Base-by-base conservation (phyloP, 2,888 invertebrate genomes). In the Melangyna quadrimaculata region DNA sequence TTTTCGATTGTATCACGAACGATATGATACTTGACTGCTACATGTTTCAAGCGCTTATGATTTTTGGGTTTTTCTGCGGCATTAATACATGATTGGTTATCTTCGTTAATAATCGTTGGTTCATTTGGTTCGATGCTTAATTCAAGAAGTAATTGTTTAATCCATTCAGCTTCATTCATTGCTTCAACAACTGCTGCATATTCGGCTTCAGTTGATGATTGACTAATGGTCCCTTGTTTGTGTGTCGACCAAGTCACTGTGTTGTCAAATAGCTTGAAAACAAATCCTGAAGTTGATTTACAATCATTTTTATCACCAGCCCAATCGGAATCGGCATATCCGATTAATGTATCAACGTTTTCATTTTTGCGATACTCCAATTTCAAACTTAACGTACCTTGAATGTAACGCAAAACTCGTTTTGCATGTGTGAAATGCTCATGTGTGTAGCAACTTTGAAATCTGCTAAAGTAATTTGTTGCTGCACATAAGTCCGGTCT, bases 171-270 rank as follows among this genome's bases (percentile, higher is more conserved):
- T 67, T 84, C 84, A 65, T 71, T 71, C 53, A 74, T 65, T 22
- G 51, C 74, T 48, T 70, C 45, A 19, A 65, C 53, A 24, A 84
- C 22, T 37, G 79, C 70, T 12, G 75, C 37, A 57, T 75, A 81
- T 65, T 81, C 75, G n/a, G 83, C 83, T 45, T 83, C 83, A 7
- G 70, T 77, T 24, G 75, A 77, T 43, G 81, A 81, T 14, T 48
- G 61, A 53, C 59, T 51, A 3, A 79, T 67, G 9, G 65, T 75
- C n/a, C 48, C 8, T 77, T 86, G 80, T 32, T 81, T 86, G 53
- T 67, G 55, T 12, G 73, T 69, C 10, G 40, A 22, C 63, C 63
- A 63, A 4, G 29, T 53, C 22, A 63, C 55, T 2, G 74, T 65
- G 24, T 51, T 65, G 0, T 40, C 74, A 65, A 65, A 74, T 7